Evolutionary conservation across 2,888 invertebrate genomes (phyloP).

Genomic region (Diaperis boleti): DNA sequence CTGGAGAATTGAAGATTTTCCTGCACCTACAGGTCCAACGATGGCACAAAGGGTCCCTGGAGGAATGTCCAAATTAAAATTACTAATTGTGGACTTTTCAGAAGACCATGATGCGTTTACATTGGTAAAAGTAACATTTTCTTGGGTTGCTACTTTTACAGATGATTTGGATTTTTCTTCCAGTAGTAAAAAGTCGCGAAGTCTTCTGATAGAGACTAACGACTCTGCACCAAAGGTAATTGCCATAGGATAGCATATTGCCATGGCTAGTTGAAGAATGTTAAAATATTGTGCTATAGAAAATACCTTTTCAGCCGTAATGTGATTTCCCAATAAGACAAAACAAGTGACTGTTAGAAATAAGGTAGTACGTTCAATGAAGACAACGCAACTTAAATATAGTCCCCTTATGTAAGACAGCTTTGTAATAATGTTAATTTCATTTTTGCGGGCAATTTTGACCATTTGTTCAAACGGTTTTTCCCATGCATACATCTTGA

Average conservation of each 20-base stretch:
- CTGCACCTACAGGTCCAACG: conserved; percentile 75
- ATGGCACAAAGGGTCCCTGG: conserved; percentile 62
- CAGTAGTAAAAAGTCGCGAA: conserved; percentile 45
- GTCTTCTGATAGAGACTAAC: conserved; percentile 44
- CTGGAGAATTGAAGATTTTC: conserved; percentile 77
- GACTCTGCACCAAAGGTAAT: conserved; percentile 44
- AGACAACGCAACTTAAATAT: conserved; percentile 80
- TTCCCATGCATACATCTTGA: conserved; percentile 86
- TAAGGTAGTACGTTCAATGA: conserved; percentile 84
- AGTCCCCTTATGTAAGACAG: conserved; percentile 74
- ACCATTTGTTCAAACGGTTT: conserved; percentile 76
- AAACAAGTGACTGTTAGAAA: conserved; percentile 83
- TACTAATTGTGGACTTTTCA: conserved; percentile 19
- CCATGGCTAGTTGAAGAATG: conserved; percentile 44
- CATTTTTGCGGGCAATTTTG: conserved; percentile 73
- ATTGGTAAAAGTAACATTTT: conserved; percentile 22
- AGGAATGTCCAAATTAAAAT: conserved; percentile 37
- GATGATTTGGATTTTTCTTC: conserved; percentile 43
- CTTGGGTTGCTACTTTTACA: conserved; percentile 2
- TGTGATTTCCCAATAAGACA: conserved; percentile 74
- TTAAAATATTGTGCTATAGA: conserved; percentile 48
- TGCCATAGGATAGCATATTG: conserved; percentile 44
- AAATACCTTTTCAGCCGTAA: conserved; percentile 67
- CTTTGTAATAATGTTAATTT: conserved; percentile 69
- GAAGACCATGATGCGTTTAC: conserved; percentile 35